Evolutionary conservation across 2,113 vertebrate species (phyloP), one percentile per base, ranked within the genome.

Genomic region (Okapia johnstoni): DNA sequence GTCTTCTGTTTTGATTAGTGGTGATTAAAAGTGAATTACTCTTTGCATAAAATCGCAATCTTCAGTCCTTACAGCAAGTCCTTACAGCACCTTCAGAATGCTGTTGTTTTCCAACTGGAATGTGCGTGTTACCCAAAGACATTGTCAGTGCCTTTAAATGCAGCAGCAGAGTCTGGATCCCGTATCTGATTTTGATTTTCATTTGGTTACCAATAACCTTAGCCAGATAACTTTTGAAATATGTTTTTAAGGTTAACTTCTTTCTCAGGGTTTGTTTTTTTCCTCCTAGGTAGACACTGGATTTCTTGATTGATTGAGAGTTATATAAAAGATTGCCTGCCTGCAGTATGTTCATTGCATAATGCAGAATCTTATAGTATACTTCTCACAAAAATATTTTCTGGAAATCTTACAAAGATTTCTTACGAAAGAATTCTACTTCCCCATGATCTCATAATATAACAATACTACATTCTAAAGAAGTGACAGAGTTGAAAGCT

Each of bases 301-400:
- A 48, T 94, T 83, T 88, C 33, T 92, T 97, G 66, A 83, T n/a
- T 28, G 26, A 80, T 55, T 80, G 23, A 95, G 7, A 60, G 33
- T 48, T 73, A 7, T 54, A 57, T 95, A 85, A 95, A 96, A 76
- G 26, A 88, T 63, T 76, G 76, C 50, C 21, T 93, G 25, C 54
- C 76, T 91, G 0, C 2, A 81, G 23, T 84, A 85, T 73, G 76
- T 81, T 90, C 54, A 61, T 93, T 93, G 87, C 25, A 21, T 85
- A 84, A 43, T 90, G 48, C 52, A 90, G 12, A 88, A 25, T 55
- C 57, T 79, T 77, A 54, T 80, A 52, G 1, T 77, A 6, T 40
- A 58, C 14, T 79, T 87, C 26, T 96, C 50, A 93, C 76, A 54
- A 93, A 90, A 94, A 87, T 57, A 81, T 80, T 92, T 94, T 63